Base-by-base conservation (phyloP, 2,888 invertebrate genomes). In the Zeuzera pyrina region DNA sequence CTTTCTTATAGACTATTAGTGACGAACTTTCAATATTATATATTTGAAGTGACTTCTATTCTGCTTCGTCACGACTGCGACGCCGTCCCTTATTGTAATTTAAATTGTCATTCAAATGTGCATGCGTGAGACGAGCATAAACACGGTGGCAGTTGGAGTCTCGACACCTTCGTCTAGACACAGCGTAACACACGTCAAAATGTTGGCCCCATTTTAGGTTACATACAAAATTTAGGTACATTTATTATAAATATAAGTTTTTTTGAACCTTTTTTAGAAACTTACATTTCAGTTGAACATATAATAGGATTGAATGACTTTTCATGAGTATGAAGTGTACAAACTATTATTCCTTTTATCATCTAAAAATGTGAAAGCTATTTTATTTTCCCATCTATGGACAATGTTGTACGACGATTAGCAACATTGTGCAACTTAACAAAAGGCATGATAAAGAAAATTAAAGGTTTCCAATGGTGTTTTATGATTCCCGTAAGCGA, bases 401-500 rank as follows among this genome's bases (percentile, higher is more conserved):
- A 66, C 66, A 63, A 56, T 69, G 67, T 69, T 61, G 47, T 12
- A 46, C 48, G 37, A 44, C 63, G 57, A 67, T 73, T 71, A 68
- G 57, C 63, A 65, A 77, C 74, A 63, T 52, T 71, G 74, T 76
- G 52, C 45, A n/a, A 36, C 35, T 41, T 54, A 63, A 71, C 69
- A 72, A 70, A 72, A 69, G 64, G 59, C 63, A 68, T 76, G 71
- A 74, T 76, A 71, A 65, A 70, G 71, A 73, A 77, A 72, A 77
- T 77, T 77, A 74, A 77, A 67, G 70, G 76, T 77, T 76, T 66
- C 64, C 68, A 66, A 68, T 73, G 59, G 62, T 68, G 63, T 76
- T 77, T 77, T 76, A 77, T 67, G 76, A 73, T 71, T 69, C 62
- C 70, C 61, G 61, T 65, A 59, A 76, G 74, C 71, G 77, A 77